Evolutionary conservation across 2,888 invertebrate species (phyloP).

Genomic region (Eilema griseolum): DNA sequence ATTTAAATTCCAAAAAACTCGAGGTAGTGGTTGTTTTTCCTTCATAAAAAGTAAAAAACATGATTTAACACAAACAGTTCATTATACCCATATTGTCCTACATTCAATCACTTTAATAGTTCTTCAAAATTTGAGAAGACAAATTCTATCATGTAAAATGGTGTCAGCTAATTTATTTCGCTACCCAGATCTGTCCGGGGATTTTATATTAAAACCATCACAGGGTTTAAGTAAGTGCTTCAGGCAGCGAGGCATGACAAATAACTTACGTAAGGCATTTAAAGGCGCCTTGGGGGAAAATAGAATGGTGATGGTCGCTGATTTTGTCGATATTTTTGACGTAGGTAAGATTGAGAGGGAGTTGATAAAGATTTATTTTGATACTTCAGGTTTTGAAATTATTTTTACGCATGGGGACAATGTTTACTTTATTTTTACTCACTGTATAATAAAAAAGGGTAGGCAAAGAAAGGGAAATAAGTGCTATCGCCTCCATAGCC

Average conservation of each 20-base stretch:
- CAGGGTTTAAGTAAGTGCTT: constrained; percentile 50
- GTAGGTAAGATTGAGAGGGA: constrained; percentile 9
- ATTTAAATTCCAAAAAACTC: no score
- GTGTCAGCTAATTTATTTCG: neutral
- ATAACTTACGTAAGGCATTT: constrained; percentile 54
- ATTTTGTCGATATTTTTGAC: constrained; percentile 18
- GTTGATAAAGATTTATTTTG: neutral
- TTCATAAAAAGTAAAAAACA: no score
- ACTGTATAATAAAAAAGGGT: no score
- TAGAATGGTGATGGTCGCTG: constrained; percentile 28
- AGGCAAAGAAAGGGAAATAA: no score
- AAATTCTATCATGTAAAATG: neutral
- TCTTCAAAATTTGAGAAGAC: neutral
- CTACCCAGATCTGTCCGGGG: constrained; percentile 24
- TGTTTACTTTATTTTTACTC: no score
- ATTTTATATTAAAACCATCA: constrained; percentile 50
- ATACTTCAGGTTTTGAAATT: neutral
- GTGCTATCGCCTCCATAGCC: no score
- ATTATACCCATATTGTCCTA: neutral
- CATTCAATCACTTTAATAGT: neutral
- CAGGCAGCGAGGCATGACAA: constrained; percentile 53
- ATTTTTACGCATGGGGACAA: no score
- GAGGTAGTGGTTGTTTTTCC: no score
- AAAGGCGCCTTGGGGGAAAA: constrained; percentile 40
- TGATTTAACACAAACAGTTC: no score